A percentile compares a stretch with the other conserved stretches of the same genome.
These are phyloP conservation scores for Aurelia aurita complex sp. Pacific DNA, from an alignment of 30 jellyfish, hydroid and myxozoan species.

Conservation along the genomic window DNA sequence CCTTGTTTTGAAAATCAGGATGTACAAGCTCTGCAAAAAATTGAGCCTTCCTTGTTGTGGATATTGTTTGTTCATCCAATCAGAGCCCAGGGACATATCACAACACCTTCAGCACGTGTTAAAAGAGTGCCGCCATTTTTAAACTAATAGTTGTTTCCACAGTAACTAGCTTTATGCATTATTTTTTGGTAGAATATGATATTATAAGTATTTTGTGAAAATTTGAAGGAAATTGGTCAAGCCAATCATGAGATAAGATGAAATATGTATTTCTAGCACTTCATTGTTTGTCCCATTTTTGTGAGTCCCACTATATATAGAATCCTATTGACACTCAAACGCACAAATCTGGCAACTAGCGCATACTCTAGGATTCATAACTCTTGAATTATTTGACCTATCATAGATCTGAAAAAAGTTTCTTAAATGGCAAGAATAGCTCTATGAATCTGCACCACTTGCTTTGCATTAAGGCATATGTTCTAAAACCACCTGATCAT, in stretches of 20 bases:
- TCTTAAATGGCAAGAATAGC: conserved; percentile 5
- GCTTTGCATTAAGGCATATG: neutral
- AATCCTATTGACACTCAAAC: neutral
- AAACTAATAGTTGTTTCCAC: too few relatives aligned
- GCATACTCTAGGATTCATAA: too few relatives aligned
- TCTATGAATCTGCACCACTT: conserved; percentile 4
- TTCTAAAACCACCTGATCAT: too few relatives aligned
- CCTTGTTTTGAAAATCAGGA: too few relatives aligned
- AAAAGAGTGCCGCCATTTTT: too few relatives aligned
- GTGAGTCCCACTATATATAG: conserved; percentile 8
- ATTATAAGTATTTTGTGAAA: neutral
- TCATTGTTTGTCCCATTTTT: conserved; percentile 8
- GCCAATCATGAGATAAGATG: conserved; percentile 7
- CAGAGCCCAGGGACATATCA: too few relatives aligned
- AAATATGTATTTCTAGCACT: neutral
- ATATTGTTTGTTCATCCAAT: too few relatives aligned
- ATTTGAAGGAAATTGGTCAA: conserved; percentile 9
- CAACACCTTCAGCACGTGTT: too few relatives aligned
- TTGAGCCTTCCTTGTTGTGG: too few relatives aligned
- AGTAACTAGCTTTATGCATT: too few relatives aligned
- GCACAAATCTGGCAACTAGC: too few relatives aligned
- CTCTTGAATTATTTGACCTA: neutral
- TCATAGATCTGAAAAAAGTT: conserved; percentile 5
- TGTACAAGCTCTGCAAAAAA: too few relatives aligned
- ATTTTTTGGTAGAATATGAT: neutral